Conservation (phyloP, 2,888 invertebrate species). For the Elysia crispata region DNA sequence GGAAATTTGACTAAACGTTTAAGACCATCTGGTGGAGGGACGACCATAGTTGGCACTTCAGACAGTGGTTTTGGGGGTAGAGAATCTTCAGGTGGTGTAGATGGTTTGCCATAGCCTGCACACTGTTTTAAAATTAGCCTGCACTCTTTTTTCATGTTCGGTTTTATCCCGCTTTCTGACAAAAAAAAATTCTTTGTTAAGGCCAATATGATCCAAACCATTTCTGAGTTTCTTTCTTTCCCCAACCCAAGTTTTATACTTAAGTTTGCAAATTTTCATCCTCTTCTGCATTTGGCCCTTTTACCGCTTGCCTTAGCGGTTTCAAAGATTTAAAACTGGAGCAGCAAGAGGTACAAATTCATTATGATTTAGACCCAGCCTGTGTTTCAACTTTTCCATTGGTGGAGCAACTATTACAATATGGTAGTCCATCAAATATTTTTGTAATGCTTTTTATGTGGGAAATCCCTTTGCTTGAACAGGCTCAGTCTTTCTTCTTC, state of each 20-base stretch:
- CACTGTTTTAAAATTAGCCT: slow-evolving; percentile 52
- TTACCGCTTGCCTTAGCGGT: slow-evolving; percentile 55
- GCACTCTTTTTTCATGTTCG: slow-evolving; percentile 69
- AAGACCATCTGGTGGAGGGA: slow-evolving; percentile 72
- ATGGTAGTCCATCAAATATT: slow-evolving; percentile 72
- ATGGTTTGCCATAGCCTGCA: slow-evolving; percentile 50
- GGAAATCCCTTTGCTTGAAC: slow-evolving; percentile 69
- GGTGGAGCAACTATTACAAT: slow-evolving; percentile 69
- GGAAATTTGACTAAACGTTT: slow-evolving; percentile 71
- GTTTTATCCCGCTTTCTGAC: slow-evolving; percentile 72
- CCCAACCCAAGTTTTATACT: slow-evolving; percentile 69
- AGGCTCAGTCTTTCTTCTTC: slow-evolving; percentile 66
- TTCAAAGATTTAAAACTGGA: slow-evolving; percentile 59
- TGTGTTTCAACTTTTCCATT: slow-evolving; percentile 68
- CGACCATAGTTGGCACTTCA: slow-evolving; percentile 60
- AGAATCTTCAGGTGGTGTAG: slow-evolving; percentile 50
- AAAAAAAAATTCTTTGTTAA: slow-evolving; percentile 70
- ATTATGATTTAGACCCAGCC: slow-evolving; percentile 63
- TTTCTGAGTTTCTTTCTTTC: slow-evolving; percentile 68
- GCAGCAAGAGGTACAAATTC: slow-evolving; percentile 51
- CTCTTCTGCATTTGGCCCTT: slow-evolving; percentile 55
- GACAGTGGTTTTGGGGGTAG: slow-evolving; percentile 51
- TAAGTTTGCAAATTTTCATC: slow-evolving; percentile 57
- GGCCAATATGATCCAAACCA: slow-evolving; percentile 69
- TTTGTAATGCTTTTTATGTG: slow-evolving; percentile 72